Evolutionary conservation across 2,113 vertebrate genomes (phyloP), one percentile per base, ranked within the genome.

Genomic region (Corydoras sp.): DNA sequence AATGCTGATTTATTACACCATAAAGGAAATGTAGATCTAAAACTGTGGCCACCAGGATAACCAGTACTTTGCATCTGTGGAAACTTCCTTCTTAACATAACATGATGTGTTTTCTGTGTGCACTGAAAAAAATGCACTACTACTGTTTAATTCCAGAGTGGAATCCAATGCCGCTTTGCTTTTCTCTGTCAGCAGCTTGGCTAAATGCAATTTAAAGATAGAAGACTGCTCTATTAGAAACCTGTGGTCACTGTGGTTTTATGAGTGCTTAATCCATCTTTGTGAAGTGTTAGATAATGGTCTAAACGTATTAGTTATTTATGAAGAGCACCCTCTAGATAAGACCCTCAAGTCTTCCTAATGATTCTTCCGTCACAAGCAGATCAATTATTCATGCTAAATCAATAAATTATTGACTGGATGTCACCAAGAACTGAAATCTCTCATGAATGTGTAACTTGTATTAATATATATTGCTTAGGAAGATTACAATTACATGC

Each of bases 331-430:
- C 75, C 69, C 75, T 63, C 76, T 84, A 61, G 50, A 78, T 81
- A 80, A 83, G 77, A 81, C 79, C 80, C 77, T 63, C 60, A 79
- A 81, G 68, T 80, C 63, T 61, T 66, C 70, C 75, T 83, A 86
- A 85, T 84, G 85, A 83, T 79, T 75, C 62, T 58, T 76, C 77
- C 77, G 67, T 79, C 76, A 75, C 71, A 79, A 72, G 80, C 74
- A 72, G 79, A 88, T 89, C 79, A 85, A 88, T 89, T 85, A 89
- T 85, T 84, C 76, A 86, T 74, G 56, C 35, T 12, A 11, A 71
- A 84, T 88, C 84, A 71, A 87, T 87, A 58, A 81, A 81, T 83
- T 84, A 86, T 87, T 84, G 87, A 88, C 76, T 65, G 71, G 59
- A 65, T 83, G 81, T 85, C 85, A 80, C 83, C 79, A 75, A 80